Base-by-base conservation (phyloP, 2,797 vertebrate species). In the Peromyscus eremicus region DNA sequence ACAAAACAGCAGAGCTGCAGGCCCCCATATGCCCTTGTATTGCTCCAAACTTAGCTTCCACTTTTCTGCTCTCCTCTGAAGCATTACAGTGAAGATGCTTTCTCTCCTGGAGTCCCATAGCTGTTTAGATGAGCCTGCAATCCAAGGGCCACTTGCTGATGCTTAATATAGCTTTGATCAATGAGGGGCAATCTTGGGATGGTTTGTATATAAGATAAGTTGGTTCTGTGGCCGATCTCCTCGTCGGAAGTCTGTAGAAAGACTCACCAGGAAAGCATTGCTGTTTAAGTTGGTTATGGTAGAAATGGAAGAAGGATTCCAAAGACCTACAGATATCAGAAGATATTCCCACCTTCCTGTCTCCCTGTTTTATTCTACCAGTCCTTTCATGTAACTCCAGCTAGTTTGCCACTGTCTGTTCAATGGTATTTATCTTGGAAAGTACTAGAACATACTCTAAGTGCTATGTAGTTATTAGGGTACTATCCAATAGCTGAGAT, bases 331-430 rank as follows among this genome's bases (percentile, higher is more conserved):
- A 77, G 64, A 95, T 88, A 70, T 94, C 64, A 94, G 46, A 73
- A 60, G 14, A 55, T 16, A 64, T 27, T 29, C 29, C 19, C 4
- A 73, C 5, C 11, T 70, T 87, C 46, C 60, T 64, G 3, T 71
- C 13, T 64, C 13, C 4, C 55, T 29, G n/a, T 80, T 73, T 71
- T 71, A 37, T 82, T 92, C 19, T 49, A 79, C 43, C 43, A 64
- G 40, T n/a, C 21, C n/a, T 94, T 97, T 96, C 27, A 75, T 79
- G 40, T 85, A 73, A 87, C 49, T 95, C 17, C 23, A 76, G 73
- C 5, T 79, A 19, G 71, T 80, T 81, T 66, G 93, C 46, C 73
- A 71, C 12, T n/a, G 34, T 8, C 32, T 82, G 82, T 49, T 92
- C 70, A 93, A 29, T 60, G 19, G 6, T 52, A 11, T 85, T 89